Base-by-base conservation (phyloP, 2,888 invertebrate genomes). In the Melangyna quadrimaculata region DNA sequence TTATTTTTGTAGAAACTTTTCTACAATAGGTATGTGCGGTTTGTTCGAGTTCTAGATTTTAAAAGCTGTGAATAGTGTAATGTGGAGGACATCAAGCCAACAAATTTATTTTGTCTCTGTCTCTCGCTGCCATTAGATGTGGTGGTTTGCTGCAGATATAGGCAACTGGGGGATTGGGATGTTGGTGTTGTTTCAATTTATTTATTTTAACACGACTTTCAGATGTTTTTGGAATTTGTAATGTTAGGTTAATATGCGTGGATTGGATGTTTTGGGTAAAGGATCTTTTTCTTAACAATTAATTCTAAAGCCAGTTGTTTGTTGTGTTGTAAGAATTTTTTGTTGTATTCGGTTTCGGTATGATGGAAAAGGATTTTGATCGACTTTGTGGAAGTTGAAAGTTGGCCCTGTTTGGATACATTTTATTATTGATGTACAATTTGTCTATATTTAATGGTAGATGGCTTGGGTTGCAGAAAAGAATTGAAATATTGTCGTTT, bases 31-130 rank as follows among this genome's bases (percentile, higher is more conserved):
- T 75, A 75, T 84, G 79, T 40, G 59, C 59, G 83, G 79, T 74
- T 71, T 83, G 79, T 75, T 80, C 84, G 75, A 80, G 79, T 75
- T 80, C 84, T 80, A 80, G 67, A 84, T 79, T 71, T 69, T 53
- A 35, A 59, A 37, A 70, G 70, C 71, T 75, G 80, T 69, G 71
- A 75, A 75, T 59, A 51, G 65, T 84, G 74, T 80, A 79, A 79
- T 71, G 61, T 35, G 45, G 65, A 45, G 45, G 32, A 65, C 79
- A 79, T 61, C n/a, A n/a, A n/a, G 75, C 59, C 67, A 72, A 61
- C 6, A 74, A 75, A 80, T 84, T 84, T 80, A 84, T 65, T 51
- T 80, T 75, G 59, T 59, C 71, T 61, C 71, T 22, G 3, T 51
- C 37, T 24, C 78, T 10, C 40, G 8, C 12, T 63, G 12, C 29